Evolutionary conservation across 2,888 invertebrate species (phyloP).

Genomic region (Germaria angustata): DNA sequence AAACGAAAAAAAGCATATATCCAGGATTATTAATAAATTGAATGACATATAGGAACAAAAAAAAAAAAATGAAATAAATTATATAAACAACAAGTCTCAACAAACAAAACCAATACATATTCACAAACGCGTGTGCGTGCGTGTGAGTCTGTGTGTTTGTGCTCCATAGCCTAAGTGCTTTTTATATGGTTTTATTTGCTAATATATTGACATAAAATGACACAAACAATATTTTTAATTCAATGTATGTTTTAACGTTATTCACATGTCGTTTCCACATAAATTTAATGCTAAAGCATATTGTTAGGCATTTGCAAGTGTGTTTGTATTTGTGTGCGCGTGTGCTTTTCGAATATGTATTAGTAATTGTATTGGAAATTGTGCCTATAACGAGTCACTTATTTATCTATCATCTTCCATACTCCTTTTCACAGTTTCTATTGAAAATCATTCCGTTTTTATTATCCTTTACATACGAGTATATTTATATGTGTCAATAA

Average conservation of each 20-base stretch:
- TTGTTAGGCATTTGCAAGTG: neutral
- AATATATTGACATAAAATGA: slow-evolving; percentile 58
- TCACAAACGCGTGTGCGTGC: neutral
- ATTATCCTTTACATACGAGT: slow-evolving; percentile 11
- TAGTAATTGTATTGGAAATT: slow-evolving; percentile 32
- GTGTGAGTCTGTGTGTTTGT: neutral
- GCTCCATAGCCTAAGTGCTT: neutral
- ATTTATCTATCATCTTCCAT: slow-evolving; percentile 38
- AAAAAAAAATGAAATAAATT: too few relatives aligned
- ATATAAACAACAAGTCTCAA: neutral
- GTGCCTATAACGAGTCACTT: slow-evolving; percentile 54
- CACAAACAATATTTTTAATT: slow-evolving; percentile 37
- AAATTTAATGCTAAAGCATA: neutral
- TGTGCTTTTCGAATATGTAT: neutral
- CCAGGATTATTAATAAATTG: slow-evolving; percentile 43
- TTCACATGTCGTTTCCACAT: neutral
- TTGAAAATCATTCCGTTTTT: neutral
- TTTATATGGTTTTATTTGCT: slow-evolving; percentile 41
- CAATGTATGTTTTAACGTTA: slow-evolving; percentile 17
- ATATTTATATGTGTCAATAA: slow-evolving; percentile 37
- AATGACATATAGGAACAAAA: slow-evolving; percentile 12
- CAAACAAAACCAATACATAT: slow-evolving; percentile 34
- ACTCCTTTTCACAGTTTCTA: slow-evolving; percentile 6
- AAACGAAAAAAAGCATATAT: slow-evolving; percentile 20
- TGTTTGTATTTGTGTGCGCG: too few relatives aligned